These are phyloP conservation scores for Anneissia japonica DNA, from an alignment of 35 echinoderm and acorn worm species.

Conservation along the genomic window DNA sequence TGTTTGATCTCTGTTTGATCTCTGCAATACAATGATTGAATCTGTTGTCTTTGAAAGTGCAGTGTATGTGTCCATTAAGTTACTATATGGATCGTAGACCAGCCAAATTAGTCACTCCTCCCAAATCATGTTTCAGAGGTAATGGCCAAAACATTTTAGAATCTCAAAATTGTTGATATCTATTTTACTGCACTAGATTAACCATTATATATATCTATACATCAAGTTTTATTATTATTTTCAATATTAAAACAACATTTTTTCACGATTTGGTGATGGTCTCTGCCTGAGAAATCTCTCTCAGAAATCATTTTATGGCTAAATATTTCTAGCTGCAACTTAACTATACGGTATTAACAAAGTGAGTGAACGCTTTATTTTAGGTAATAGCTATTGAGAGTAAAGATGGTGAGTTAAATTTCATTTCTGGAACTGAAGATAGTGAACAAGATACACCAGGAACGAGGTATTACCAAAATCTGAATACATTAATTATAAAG, in stretches of 20 bases:
- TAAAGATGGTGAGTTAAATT: constrained; percentile 61
- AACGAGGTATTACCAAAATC: background rate
- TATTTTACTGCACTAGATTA: background rate
- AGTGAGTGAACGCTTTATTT: background rate
- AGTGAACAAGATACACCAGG: constrained; percentile 62
- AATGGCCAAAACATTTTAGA: no score
- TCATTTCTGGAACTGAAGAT: constrained; percentile 79
- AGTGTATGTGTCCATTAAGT: no score
- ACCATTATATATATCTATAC: background rate
- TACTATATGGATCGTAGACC: no score
- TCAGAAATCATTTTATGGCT: background rate
- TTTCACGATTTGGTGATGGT: background rate
- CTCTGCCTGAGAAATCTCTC: background rate
- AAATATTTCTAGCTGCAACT: background rate
- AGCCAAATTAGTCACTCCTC: no score
- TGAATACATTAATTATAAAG: no score
- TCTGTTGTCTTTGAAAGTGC: no score
- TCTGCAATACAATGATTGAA: no score
- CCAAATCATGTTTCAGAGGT: no score
- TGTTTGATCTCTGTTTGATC: no score
- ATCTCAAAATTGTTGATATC: no score
- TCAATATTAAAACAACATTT: background rate
- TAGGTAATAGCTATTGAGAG: constrained; percentile 70
- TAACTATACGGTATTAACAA: background rate
- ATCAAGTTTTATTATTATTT: background rate